Evolutionary conservation across 2,113 vertebrate genomes (phyloP).

Genomic region (Amphilophus citrinellus): DNA sequence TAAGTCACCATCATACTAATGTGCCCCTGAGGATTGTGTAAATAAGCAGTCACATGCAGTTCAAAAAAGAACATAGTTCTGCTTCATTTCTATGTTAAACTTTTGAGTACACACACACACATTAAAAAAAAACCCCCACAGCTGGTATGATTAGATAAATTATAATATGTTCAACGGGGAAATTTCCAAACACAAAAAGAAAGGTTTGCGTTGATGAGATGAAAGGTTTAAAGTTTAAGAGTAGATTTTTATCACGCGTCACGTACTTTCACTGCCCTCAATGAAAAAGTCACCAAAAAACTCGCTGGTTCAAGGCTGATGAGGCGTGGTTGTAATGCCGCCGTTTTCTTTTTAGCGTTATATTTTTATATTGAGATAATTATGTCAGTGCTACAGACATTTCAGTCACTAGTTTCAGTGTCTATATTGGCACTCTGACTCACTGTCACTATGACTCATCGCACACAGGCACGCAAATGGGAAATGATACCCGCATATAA

Average conservation of each 20-base stretch:
- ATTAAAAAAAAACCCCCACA: background rate
- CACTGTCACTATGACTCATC: slow-evolving; percentile 50
- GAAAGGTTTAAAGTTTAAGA: background rate
- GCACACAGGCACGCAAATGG: slow-evolving; percentile 48
- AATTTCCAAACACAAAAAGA: background rate
- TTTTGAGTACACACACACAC: too few relatives aligned
- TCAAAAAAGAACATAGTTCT: background rate
- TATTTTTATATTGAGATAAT: background rate
- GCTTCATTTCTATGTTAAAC: background rate
- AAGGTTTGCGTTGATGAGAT: background rate
- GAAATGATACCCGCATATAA: slow-evolving; percentile 54
- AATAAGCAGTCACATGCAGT: slow-evolving; percentile 12
- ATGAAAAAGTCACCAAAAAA: background rate
- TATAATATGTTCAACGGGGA: background rate
- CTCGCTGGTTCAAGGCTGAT: background rate
- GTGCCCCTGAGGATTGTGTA: slow-evolving; percentile 38
- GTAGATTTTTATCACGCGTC: slow-evolving; percentile 30
- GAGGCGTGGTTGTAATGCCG: background rate
- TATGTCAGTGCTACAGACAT: background rate
- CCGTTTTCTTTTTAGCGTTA: background rate
- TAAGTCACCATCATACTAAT: slow-evolving; percentile 39
- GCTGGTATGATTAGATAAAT: background rate
- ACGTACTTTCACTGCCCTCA: background rate
- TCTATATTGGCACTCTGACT: slow-evolving; percentile 23
- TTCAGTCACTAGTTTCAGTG: slow-evolving; percentile 31